phyloP scores from a whole-genome alignment of 1,140 invertebrate genomes.

The Nephila pilipes region DNA sequence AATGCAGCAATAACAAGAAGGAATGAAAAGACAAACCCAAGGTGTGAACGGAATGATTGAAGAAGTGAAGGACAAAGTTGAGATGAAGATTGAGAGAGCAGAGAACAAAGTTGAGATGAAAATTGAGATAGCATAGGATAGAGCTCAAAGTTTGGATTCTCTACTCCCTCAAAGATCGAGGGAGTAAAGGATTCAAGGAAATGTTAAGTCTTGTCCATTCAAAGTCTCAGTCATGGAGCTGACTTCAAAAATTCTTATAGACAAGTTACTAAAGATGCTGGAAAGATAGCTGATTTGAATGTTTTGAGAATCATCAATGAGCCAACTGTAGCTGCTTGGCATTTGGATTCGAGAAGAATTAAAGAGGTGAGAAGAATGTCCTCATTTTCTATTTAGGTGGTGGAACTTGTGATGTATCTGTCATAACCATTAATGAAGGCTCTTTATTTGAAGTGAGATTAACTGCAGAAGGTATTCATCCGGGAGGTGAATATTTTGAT shows the following conservation, averaged over 20 bases:
- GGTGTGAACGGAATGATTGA: too few species aligned
- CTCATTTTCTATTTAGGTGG: conserved; percentile 97
- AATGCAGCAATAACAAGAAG: too few species aligned
- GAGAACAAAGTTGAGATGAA: too few species aligned
- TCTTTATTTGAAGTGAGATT: conserved; percentile 91
- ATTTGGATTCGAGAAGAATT: conserved; percentile 91
- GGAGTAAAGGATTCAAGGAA: too few species aligned
- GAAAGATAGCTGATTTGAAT: conserved; percentile 94
- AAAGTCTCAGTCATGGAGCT: too few species aligned
- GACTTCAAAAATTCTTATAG: conserved; percentile 96
- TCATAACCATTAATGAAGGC: conserved; percentile 99
- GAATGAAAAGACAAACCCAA: too few species aligned
- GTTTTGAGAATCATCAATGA: conserved; percentile 97
- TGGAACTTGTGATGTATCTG: conserved; percentile 99
- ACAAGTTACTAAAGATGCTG: conserved; percentile 96
- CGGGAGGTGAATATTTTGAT: conserved; percentile 99
- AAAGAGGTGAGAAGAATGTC: conserved; percentile 83
- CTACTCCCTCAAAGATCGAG: too few species aligned
- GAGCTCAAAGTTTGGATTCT: too few species aligned
- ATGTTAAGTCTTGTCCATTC: too few species aligned
- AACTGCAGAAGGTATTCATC: conserved; percentile 96
- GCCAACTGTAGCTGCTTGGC: conserved; percentile 91
- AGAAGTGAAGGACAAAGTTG: too few species aligned
- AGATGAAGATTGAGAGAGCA: too few species aligned
- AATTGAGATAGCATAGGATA: too few species aligned